Percentiles rank a stretch among this genome's conserved stretches.
Evolutionary conservation across 1,140 invertebrate genomes (phyloP).

Genomic region (Adoxophyes honmai): DNA sequence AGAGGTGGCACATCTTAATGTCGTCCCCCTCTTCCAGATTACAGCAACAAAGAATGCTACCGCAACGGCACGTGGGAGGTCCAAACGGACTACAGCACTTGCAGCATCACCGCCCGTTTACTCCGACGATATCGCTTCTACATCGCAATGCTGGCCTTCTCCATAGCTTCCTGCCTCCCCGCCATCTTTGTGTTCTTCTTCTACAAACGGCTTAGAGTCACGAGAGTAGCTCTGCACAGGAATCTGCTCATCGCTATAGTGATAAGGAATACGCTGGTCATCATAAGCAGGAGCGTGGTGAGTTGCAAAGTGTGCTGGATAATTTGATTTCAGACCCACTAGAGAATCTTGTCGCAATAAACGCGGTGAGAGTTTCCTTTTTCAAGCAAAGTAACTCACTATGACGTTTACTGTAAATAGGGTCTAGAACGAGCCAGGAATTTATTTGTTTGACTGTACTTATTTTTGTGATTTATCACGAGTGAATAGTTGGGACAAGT

Average conservation of each 20-base stretch:
- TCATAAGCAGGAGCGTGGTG: conserved; percentile 73
- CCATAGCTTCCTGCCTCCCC: conserved; percentile 71
- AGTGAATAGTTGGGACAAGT: no score
- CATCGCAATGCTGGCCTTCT: conserved; percentile 65
- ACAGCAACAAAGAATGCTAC: conserved; percentile 72
- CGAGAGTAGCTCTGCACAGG: conserved; percentile 75
- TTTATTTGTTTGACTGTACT: no score
- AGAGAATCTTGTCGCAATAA: no score
- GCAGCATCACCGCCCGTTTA: conserved; percentile 73
- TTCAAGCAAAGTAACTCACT: no score
- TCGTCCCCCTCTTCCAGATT: conserved; percentile 45
- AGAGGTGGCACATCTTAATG: no score
- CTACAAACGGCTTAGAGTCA: conserved; percentile 70
- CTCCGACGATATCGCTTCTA: conserved; percentile 70
- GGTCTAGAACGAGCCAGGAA: no score
- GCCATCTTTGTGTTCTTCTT: conserved; percentile 76
- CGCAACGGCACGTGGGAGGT: conserved; percentile 71
- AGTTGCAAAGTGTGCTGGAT: no score
- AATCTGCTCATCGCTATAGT: conserved; percentile 78
- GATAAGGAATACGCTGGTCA: conserved; percentile 74
- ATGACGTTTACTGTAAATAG: no score
- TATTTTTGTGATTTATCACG: no score
- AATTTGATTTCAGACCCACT: no score
- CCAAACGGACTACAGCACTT: conserved; percentile 75
- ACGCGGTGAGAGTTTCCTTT: no score